A percentile compares a stretch with the other conserved stretches of the same genome.
Evolutionary conservation across 2,888 invertebrate genomes (phyloP).

Genomic region (Nasonovia ribisnigri): DNA sequence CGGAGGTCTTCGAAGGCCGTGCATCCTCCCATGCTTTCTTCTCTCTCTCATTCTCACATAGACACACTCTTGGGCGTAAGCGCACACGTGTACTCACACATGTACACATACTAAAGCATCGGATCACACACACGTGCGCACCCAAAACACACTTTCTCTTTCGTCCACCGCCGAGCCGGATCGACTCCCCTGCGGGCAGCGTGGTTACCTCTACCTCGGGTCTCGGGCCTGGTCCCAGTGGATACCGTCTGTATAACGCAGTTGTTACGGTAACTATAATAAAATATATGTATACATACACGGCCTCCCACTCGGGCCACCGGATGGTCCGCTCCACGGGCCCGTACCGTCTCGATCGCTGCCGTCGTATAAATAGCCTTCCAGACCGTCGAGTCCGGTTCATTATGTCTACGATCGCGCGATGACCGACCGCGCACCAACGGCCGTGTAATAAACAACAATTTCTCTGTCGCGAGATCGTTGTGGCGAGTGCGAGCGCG

Average conservation of each 20-base stretch:
- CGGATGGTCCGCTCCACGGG: slow-evolving; percentile 2
- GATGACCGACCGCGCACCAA: slow-evolving; percentile 54
- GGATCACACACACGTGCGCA: background rate
- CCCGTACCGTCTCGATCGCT: slow-evolving; percentile 1
- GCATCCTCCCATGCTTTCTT: slow-evolving; percentile 35
- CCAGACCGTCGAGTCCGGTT: slow-evolving; percentile 52
- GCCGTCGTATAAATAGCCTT: slow-evolving; percentile 46
- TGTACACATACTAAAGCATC: background rate
- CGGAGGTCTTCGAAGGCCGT: slow-evolving; percentile 52
- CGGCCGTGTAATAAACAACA: background rate
- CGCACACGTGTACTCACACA: background rate
- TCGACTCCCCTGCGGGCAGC: background rate
- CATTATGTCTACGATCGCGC: slow-evolving; percentile 56
- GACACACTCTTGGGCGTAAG: background rate
- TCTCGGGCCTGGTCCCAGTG: background rate
- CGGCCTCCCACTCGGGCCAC: slow-evolving; percentile 15
- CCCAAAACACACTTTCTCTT: slow-evolving; percentile 52
- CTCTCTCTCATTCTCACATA: background rate
- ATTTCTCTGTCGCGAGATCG: background rate
- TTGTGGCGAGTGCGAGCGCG: background rate
- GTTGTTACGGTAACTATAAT: background rate
- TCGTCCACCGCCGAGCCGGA: slow-evolving; percentile 24
- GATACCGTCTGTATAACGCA: background rate
- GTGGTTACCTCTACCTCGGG: background rate
- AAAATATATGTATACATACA: background rate